Conservation (phyloP, 35 echinoderm and acorn worm genomes). For the Acanthaster planci region DNA sequence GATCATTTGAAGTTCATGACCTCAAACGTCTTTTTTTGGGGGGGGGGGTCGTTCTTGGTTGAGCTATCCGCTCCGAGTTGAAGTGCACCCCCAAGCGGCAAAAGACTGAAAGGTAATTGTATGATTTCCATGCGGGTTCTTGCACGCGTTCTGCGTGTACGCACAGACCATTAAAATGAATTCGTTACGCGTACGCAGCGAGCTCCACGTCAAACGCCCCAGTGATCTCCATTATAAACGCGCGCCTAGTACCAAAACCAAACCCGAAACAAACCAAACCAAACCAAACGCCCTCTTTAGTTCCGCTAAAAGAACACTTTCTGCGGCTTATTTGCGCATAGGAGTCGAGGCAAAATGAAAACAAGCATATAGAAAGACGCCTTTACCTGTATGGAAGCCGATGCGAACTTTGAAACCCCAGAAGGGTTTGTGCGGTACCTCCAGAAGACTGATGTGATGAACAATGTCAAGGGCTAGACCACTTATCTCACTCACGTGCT, state of each 20-base stretch:
- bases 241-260: neutral
- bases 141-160: too few species aligned
- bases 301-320: neutral
- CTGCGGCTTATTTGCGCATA: neutral
- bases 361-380: neutral
- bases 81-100: too few species aligned
- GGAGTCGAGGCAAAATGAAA: neutral
- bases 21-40: too few species aligned
- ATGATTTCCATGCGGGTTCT: too few species aligned
- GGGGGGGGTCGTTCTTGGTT: too few species aligned
- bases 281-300: neutral
- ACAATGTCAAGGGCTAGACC: conserved; percentile 50
- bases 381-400: conserved; percentile 65
- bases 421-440: conserved; percentile 67
- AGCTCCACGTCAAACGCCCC: too few species aligned
- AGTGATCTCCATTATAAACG: too few species aligned
- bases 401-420: conserved; percentile 57
- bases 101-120: too few species aligned
- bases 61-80: too few species aligned
- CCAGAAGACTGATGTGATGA: conserved; percentile 56
- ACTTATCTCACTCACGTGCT: conserved; percentile 52
- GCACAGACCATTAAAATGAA: too few species aligned
- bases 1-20: too few species aligned
- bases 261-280: neutral
- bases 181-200: too few species aligned